These are phyloP conservation scores for Gallinago undulata DNA, from an alignment of 2,113 vertebrate species.

Conservation along the genomic window DNA sequence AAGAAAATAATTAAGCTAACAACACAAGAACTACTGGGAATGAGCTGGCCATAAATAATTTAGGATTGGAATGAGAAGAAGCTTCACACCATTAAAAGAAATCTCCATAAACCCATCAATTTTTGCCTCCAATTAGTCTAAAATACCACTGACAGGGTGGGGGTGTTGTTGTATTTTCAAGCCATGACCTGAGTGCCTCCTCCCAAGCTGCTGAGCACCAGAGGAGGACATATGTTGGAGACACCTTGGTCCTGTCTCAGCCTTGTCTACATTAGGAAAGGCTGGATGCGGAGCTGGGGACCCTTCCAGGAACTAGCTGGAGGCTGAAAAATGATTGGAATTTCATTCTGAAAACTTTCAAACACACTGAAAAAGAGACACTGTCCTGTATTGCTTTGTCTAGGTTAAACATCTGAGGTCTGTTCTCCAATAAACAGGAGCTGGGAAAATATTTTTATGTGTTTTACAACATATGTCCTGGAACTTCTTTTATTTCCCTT, in stretches of 20 bases:
- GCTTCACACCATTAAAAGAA: not conserved
- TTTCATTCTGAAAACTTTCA: not conserved
- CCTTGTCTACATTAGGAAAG: accelerated
- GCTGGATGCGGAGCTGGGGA: not conserved
- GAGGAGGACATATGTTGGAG: not conserved
- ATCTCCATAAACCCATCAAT: not conserved
- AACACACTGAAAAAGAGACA: not conserved
- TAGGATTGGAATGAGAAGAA: not conserved
- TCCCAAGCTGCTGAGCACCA: not conserved
- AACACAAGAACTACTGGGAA: not conserved
- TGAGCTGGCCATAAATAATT: conserved; percentile 30
- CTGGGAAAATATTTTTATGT: not conserved
- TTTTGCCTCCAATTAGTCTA: not conserved
- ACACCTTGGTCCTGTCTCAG: accelerated
- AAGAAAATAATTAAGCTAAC: conserved; percentile 27
- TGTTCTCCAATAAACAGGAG: not conserved
- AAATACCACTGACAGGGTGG: not conserved
- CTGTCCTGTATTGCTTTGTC: not conserved
- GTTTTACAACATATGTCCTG: not conserved
- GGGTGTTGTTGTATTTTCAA: not conserved
- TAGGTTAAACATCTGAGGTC: not conserved
- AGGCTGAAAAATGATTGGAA: not conserved
- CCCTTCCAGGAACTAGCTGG: not conserved
- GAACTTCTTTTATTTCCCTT: not conserved
- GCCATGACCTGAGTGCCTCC: not conserved